Conservation (phyloP, 2,888 invertebrate species). For the Magallana nippona region DNA sequence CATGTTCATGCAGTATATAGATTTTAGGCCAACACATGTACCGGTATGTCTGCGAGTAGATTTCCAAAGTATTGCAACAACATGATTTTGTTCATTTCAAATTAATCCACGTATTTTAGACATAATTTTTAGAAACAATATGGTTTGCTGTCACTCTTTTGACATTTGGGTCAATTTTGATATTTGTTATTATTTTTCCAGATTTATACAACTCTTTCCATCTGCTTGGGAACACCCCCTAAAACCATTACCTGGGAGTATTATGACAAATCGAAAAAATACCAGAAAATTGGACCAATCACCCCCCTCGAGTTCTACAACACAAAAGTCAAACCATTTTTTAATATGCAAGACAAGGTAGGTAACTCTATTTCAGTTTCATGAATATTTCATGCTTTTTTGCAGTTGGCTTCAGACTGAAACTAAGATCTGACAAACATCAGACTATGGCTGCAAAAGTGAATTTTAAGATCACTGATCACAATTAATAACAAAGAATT, state of each 20-base stretch:
- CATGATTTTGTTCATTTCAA: too few species aligned
- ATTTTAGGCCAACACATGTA: too few species aligned
- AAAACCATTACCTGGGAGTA: slow-evolving; percentile 91
- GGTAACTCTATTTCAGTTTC: not conserved
- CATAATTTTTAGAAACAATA: too few species aligned
- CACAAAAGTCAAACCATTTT: slow-evolving; percentile 86
- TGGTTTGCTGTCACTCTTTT: not conserved
- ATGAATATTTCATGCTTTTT: not conserved
- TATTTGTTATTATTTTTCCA: slow-evolving; percentile 48
- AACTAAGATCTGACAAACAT: too few species aligned
- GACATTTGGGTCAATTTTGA: not conserved
- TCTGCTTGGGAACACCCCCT: slow-evolving; percentile 91
- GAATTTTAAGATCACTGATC: too few species aligned
- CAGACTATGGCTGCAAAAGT: too few species aligned
- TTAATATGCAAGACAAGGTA: slow-evolving; percentile 92
- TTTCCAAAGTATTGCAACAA: too few species aligned
- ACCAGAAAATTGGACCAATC: slow-evolving; percentile 87
- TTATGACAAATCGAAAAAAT: slow-evolving; percentile 86
- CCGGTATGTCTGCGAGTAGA: too few species aligned
- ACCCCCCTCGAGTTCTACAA: slow-evolving; percentile 91
- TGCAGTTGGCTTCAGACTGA: too few species aligned
- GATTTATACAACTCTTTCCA: slow-evolving; percentile 90
- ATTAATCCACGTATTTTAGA: too few species aligned
- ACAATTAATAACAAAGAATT: too few species aligned
- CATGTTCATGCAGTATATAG: too few species aligned